A percentile compares a stretch with the other conserved stretches of the same genome.
Evolutionary conservation across 2,797 vertebrate genomes (phyloP).

Genomic region (Pagetopsis macropterus): DNA sequence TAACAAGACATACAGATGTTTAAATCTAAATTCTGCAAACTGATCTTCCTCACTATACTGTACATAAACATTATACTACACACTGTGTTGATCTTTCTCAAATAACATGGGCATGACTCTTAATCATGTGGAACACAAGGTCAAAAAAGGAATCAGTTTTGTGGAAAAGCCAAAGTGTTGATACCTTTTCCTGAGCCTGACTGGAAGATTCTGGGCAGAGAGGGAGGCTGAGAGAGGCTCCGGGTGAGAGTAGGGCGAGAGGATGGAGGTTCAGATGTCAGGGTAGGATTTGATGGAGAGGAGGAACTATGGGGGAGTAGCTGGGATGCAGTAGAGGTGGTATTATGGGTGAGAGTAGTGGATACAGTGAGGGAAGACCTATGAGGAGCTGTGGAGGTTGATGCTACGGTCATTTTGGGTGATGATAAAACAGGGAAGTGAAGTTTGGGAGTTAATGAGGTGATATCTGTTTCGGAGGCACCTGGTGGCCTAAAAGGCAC

Average conservation of each 20-base stretch:
- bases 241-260: conserved; percentile 34
- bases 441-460: conserved; percentile 10
- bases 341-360: conserved; percentile 30
- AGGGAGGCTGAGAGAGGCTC: conserved; percentile 75
- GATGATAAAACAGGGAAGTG: conserved; percentile 23
- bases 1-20: neutral
- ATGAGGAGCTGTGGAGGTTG: conserved; percentile 28
- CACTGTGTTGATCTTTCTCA: neutral
- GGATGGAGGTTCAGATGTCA: conserved; percentile 34
- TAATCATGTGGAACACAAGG: conserved; percentile 2
- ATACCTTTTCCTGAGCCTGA: conserved; percentile 79
- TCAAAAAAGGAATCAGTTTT: conserved; percentile 24
- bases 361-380: conserved; percentile 25
- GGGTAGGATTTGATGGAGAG: conserved; percentile 30
- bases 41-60: neutral
- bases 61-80: no score
- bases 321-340: conserved; percentile 23
- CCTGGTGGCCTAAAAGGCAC: neutral
- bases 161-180: conserved; percentile 26
- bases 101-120: neutral
- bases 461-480: neutral
- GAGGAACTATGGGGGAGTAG: conserved; percentile 22
- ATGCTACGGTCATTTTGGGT: conserved; percentile 14
- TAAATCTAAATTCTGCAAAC: neutral
- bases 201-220: conserved; percentile 85